Evolutionary conservation across 2,113 vertebrate genomes (phyloP), one percentile per base, ranked within the genome.

Genomic region (Ceuthmochares aereus): DNA sequence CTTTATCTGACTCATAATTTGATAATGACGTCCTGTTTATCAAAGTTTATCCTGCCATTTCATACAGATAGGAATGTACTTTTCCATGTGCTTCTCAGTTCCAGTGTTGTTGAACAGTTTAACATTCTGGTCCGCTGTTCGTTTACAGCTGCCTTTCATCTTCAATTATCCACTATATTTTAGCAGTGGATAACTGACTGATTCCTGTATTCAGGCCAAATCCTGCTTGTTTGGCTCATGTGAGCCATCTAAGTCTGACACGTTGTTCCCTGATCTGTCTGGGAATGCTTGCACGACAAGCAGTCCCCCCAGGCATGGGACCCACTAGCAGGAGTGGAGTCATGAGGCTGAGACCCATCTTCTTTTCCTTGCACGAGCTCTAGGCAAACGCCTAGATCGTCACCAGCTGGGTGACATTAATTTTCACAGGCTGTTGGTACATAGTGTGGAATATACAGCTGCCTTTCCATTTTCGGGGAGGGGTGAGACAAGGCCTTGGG

Each of bases 61-160:
- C 72, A 52, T 16, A 49, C 51, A 79, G 76, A 47, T 7, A 89
- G 72, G 82, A 93, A 93, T 90, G 91, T 81, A 27, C 83, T 90
- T 96, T 92, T 87, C 79, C 72, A 43, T 63, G 43, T 0, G 2
- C 68, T 49, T 55, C 60, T 89, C 83, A 72, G 56, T 43, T 52
- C 60, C 62, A 9, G 21, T 22, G 32, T 55, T 60, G 37, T 77
- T 74, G 82, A 63, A 70, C 4, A 70, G 63, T 63, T 64, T 59
- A 60, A 93, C 52, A 90, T 80, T 93, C 87, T 58, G 63, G 4
- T 96, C 84, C 3, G 2, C 76, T 86, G 63, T 91, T 94, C 94
- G 88, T 97, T 91, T 93, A 95, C 73, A 86, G 95, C 93, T 95
- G 92, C 95, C 93, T 97, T 96, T 97, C 95, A 96, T 96, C 95